Conservation (phyloP, 2,797 vertebrate genomes). For the Gadopsis bispinosus region DNA sequence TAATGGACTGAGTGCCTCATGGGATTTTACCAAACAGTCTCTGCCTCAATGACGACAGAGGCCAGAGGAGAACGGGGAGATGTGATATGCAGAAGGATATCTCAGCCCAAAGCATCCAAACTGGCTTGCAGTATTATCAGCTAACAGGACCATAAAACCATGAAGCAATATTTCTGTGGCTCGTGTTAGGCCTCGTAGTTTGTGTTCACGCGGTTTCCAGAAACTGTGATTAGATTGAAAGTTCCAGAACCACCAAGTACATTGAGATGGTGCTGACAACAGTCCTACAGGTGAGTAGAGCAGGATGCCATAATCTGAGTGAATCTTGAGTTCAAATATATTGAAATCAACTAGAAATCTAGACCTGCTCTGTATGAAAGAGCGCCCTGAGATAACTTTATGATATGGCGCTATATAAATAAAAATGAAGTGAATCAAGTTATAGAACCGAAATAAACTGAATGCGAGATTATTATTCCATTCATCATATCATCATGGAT, state of each 20-base stretch:
- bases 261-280: too few species aligned
- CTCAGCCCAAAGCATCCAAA: conserved; percentile 4
- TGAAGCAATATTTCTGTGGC: not conserved
- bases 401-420: too few species aligned
- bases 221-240: not conserved
- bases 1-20: not conserved
- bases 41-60: conserved; percentile 17
- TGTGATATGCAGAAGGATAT: conserved; percentile 1
- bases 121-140: not conserved
- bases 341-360: not conserved
- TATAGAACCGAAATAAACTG: not conserved
- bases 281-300: not conserved
- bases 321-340: not conserved
- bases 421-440: too few species aligned
- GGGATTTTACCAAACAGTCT: conserved; percentile 13
- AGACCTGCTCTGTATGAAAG: too few species aligned
- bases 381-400: too few species aligned
- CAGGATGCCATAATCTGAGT: not conserved
- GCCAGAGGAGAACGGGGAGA: conserved; percentile 3
- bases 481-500: not conserved
- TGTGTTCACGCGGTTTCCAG: not conserved
- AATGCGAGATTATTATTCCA: not conserved
- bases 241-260: too few species aligned
- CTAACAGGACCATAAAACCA: not conserved
- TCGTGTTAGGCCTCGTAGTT: not conserved